Evolutionary conservation across 1,140 invertebrate species (phyloP).

Genomic region (Acromyrmex charruanus): DNA sequence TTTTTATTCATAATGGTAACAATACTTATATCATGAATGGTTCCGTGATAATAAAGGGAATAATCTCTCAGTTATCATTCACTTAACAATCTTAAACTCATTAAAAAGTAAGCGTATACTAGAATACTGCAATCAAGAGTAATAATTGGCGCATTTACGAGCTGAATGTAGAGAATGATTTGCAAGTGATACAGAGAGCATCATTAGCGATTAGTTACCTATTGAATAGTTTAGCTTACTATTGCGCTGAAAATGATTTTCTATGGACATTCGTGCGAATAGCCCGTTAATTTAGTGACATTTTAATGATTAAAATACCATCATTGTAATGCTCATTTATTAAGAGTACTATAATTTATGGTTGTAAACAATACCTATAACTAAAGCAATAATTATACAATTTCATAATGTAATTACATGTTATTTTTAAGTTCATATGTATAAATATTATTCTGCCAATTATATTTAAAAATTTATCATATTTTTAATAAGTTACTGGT

Average conservation of each 20-base stretch:
- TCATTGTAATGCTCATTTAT: not conserved
- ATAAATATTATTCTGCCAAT: not conserved
- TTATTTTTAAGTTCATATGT: not conserved
- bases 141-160: not conserved
- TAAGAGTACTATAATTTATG: not conserved
- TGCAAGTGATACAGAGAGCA: constrained; percentile 16
- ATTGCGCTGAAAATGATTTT: constrained; percentile 6
- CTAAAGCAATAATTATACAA: not conserved
- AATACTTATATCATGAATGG: not conserved
- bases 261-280: not conserved
- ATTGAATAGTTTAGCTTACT: constrained; percentile 2
- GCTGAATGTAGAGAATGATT: constrained; percentile 3
- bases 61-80: not conserved
- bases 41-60: not conserved
- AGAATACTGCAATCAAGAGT: constrained; percentile 14
- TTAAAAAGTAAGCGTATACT: not conserved
- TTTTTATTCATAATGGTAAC: not conserved
- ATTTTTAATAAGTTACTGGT: constrained; percentile 8
- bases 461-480: constrained; percentile 1
- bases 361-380: not conserved
- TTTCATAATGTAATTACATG: not conserved
- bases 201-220: constrained; percentile 28
- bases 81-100: not conserved
- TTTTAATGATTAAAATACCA: not conserved
- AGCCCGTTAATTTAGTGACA: not conserved